Conservation (phyloP, 2,888 invertebrate species). For the Erpobdella octoculata region DNA sequence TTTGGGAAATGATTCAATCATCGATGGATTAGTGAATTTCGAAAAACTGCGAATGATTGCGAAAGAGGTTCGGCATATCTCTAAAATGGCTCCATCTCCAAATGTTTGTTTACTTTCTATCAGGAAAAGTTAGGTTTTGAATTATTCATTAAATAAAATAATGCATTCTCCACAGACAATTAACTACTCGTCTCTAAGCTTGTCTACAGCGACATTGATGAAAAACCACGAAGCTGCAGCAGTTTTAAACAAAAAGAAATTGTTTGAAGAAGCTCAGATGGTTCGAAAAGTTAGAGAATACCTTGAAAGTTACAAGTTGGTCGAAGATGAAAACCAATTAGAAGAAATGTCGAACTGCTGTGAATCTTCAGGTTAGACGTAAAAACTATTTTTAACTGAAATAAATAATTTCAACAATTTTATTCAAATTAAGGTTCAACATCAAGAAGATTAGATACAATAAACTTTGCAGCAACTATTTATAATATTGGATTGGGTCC, state of each 20-base stretch:
- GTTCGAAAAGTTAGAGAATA: constrained; percentile 91
- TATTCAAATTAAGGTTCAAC: background rate
- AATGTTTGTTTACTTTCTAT: constrained; percentile 45
- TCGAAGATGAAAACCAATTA: constrained; percentile 80
- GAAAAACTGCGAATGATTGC: constrained; percentile 97
- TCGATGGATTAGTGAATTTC: constrained; percentile 69
- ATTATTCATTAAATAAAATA: background rate
- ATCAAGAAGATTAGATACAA: background rate
- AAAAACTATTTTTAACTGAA: background rate
- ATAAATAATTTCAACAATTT: background rate
- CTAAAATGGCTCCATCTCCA: constrained; percentile 88
- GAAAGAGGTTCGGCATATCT: constrained; percentile 66
- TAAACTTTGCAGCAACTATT: background rate
- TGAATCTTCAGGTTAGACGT: constrained; percentile 56
- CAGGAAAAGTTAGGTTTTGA: too few species aligned
- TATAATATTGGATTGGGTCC: constrained; percentile 23
- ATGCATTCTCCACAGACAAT: background rate
- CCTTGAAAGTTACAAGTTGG: constrained; percentile 79
- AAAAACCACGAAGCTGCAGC: constrained; percentile 59
- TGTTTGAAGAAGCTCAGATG: constrained; percentile 99
- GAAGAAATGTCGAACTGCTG: constrained; percentile 82
- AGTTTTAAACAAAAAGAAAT: constrained; percentile 84
- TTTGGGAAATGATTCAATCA: constrained; percentile 68
- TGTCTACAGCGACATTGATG: constrained; percentile 47
- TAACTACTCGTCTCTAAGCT: constrained; percentile 32